Evolutionary conservation across 2,888 invertebrate species (phyloP).

Genomic region (Fragum whitleyi): DNA sequence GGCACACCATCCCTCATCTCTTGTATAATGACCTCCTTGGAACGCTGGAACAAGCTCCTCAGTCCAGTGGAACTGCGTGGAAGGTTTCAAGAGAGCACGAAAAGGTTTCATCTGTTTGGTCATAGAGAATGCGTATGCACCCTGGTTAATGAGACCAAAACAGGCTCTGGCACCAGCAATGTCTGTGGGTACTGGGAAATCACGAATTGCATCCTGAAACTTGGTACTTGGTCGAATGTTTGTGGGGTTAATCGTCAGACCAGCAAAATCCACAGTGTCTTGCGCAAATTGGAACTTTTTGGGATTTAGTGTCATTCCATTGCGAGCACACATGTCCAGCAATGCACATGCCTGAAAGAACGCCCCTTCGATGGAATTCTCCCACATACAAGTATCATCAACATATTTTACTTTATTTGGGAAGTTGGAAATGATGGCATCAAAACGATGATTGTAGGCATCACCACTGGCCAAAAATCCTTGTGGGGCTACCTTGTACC

Average conservation of each 20-base stretch:
- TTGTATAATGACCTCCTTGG: no score
- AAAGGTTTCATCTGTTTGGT: conserved; percentile 59
- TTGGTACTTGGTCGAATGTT: conserved; percentile 63
- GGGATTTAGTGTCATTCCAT: conserved; percentile 59
- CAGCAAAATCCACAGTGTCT: conserved; percentile 55
- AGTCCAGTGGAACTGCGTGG: conserved; percentile 45
- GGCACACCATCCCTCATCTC: no score
- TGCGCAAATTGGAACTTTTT: conserved; percentile 52
- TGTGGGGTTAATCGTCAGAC: conserved; percentile 48
- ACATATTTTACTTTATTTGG: conserved; percentile 58
- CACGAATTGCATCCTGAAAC: conserved; percentile 59
- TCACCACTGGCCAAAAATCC: conserved; percentile 59
- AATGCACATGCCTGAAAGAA: conserved; percentile 62
- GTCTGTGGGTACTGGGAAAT: conserved; percentile 60
- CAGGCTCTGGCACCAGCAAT: conserved; percentile 64
- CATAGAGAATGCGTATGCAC: conserved; percentile 62
- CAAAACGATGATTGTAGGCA: conserved; percentile 61
- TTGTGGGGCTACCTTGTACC: conserved; percentile 53
- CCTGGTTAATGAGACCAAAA: conserved; percentile 71
- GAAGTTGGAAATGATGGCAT: conserved; percentile 53
- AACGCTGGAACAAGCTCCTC: conserved; percentile 45
- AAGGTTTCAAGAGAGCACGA: conserved; percentile 47
- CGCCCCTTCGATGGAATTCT: conserved; percentile 47
- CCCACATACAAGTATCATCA: conserved; percentile 64
- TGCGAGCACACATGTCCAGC: conserved; percentile 17